Percentiles rank a stretch among this genome's conserved stretches.
These are phyloP conservation scores for Elanus axillaris DNA, from an alignment of 2,113 vertebrate species.

Conservation along the genomic window DNA sequence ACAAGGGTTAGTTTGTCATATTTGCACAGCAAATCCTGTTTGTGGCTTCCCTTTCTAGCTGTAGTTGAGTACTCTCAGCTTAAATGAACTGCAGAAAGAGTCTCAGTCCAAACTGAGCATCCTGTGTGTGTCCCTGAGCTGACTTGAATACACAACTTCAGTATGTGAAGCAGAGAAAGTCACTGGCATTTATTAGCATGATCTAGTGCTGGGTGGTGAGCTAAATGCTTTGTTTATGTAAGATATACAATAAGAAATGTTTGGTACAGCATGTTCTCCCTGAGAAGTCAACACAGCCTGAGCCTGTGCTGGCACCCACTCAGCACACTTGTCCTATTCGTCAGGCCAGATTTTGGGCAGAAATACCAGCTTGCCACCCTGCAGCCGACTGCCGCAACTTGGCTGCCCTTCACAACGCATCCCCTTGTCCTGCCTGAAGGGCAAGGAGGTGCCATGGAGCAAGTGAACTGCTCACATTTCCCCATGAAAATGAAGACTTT, in stretches of 20 bases:
- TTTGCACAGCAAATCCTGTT: neutral
- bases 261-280: constrained; percentile 39
- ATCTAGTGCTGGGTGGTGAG: neutral
- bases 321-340: neutral
- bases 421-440: neutral
- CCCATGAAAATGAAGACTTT: neutral
- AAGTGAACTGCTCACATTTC: neutral
- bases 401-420: neutral
- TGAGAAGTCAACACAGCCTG: neutral
- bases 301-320: neutral
- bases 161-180: neutral
- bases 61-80: neutral
- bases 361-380: neutral
- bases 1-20: neutral
- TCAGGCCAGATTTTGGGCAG: neutral
- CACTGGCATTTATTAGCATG: neutral
- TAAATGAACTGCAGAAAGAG: neutral
- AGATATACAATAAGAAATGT: neutral
- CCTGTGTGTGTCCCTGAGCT: neutral
- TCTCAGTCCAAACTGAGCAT: neutral
- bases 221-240: constrained; percentile 8
- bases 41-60: neutral
- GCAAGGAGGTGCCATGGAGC: accelerated
- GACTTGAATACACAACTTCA: neutral
- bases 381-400: accelerated